Percentiles rank a stretch among this genome's conserved stretches.
Evolutionary conservation across 1,140 invertebrate genomes (phyloP).

Genomic region (Ectropis grisescens): DNA sequence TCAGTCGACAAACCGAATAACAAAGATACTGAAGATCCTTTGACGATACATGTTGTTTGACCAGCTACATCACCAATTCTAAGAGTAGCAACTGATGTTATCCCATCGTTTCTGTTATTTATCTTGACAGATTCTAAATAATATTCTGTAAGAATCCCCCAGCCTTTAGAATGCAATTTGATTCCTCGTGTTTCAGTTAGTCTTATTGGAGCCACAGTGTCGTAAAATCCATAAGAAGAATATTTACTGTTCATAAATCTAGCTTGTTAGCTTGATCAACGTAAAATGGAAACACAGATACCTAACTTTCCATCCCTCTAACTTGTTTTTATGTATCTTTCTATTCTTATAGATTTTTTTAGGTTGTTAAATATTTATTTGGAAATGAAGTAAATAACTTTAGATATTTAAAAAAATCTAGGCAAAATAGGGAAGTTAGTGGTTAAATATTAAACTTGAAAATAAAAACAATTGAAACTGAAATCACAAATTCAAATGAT

Average conservation of each 20-base stretch:
- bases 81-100: conserved; percentile 33
- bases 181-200: conserved; percentile 35
- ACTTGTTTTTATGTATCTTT: no score
- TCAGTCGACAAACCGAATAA: conserved; percentile 37
- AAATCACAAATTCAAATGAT: no score
- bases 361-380: no score
- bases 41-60: conserved; percentile 42
- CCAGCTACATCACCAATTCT: conserved; percentile 42
- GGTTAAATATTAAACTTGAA: no score
- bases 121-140: conserved; percentile 59
- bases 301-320: no score
- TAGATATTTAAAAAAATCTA: no score
- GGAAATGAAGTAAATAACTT: no score
- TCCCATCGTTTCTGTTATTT: conserved; percentile 20
- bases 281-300: neutral
- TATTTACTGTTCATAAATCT: conserved; percentile 9
- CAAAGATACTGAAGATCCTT: conserved; percentile 30
- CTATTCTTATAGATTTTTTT: no score
- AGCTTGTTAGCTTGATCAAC: neutral
- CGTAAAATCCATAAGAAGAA: conserved; percentile 16
- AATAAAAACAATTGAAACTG: no score
- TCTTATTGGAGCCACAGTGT: conserved; percentile 30
- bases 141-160: conserved; percentile 48
- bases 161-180: conserved; percentile 30
- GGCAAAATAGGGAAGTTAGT: no score